These are phyloP conservation scores for Caenorhabditis japonica DNA, from an alignment of 2,888 invertebrate species.

Conservation along the genomic window DNA sequence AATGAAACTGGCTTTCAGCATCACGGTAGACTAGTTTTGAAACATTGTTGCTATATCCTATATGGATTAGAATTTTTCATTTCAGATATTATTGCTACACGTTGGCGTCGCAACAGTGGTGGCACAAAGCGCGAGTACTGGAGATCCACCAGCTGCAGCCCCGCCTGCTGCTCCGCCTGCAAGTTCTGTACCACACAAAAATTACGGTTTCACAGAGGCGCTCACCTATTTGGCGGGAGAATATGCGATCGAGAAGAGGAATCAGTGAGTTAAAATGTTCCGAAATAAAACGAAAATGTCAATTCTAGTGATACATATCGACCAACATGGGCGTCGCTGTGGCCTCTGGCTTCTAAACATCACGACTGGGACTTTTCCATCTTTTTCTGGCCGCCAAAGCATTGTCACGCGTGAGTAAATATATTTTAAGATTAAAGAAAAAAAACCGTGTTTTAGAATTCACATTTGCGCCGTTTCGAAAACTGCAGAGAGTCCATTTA, in stretches of 20 bases:
- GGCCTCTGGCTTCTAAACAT: background rate
- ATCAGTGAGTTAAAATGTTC: background rate
- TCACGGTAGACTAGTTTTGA: no score
- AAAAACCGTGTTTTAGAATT: conserved; percentile 8
- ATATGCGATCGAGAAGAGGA: background rate
- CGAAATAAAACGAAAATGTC: background rate
- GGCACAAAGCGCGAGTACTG: no score
- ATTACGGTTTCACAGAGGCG: background rate
- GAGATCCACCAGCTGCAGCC: no score
- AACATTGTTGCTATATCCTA: no score
- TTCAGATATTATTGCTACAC: no score
- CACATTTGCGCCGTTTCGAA: conserved; percentile 8
- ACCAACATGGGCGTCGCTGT: conserved; percentile 23
- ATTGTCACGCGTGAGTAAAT: conserved; percentile 31
- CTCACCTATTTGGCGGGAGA: background rate
- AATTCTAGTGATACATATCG: conserved; percentile 8
- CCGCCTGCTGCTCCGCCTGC: no score
- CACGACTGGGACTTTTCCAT: conserved; percentile 10
- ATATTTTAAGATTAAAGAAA: background rate
- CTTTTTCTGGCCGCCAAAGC: conserved; percentile 38
- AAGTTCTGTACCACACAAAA: no score
- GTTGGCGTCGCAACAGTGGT: no score
- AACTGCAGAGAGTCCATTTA: background rate
- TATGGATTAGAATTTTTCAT: no score
- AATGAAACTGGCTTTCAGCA: no score